These are phyloP conservation scores for Pelosia muscerda DNA, from an alignment of 2,888 invertebrate genomes.

Conservation along the genomic window DNA sequence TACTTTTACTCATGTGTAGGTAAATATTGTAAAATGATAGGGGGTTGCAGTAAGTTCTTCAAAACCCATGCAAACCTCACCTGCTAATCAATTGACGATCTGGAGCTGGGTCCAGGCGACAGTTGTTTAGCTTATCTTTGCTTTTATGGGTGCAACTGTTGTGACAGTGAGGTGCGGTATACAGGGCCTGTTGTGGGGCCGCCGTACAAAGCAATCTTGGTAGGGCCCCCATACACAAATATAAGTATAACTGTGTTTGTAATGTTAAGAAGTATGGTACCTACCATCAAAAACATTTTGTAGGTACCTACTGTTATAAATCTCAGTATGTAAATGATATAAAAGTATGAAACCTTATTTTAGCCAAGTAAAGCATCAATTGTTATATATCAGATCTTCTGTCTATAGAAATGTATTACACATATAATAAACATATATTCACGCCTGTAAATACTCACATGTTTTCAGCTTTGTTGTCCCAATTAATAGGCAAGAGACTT, in stretches of 20 bases:
- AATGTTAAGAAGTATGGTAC: not conserved
- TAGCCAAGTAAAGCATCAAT: not conserved
- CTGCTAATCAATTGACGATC: too few species aligned
- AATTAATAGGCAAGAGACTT: too few species aligned
- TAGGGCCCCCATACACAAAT: not conserved
- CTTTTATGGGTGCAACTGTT: not conserved
- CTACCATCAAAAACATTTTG: too few species aligned
- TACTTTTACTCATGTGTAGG: too few species aligned
- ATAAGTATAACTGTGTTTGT: not conserved
- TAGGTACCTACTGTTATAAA: not conserved
- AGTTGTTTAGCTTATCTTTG: not conserved
- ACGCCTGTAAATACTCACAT: too few species aligned
- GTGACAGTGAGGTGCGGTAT: too few species aligned
- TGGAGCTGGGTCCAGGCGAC: too few species aligned
- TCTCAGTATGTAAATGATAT: not conserved
- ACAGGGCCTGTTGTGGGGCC: not conserved
- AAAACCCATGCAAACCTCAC: not conserved
- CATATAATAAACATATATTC: too few species aligned
- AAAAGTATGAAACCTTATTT: not conserved
- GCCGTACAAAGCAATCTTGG: not conserved
- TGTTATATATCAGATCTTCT: not conserved
- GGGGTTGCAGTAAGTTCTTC: not conserved
- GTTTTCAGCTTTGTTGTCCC: too few species aligned
- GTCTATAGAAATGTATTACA: too few species aligned
- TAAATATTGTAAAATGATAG: not conserved